Evolutionary conservation across 1,140 invertebrate species (phyloP), one percentile per base, ranked within the genome.

Genomic region (Caenorhabditis brenneri): DNA sequence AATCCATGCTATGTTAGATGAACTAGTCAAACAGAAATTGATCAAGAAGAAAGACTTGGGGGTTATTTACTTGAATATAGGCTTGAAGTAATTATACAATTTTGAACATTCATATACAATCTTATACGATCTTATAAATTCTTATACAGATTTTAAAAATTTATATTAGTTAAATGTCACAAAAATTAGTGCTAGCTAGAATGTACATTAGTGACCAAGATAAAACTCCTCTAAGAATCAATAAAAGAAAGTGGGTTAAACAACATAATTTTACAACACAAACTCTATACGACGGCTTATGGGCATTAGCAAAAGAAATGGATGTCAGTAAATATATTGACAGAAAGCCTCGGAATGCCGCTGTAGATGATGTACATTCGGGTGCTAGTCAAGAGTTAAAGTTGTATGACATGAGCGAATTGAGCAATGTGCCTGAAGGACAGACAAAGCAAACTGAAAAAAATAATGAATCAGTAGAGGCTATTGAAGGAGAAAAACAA

Each of bases 31-130:
- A 85, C 29, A 33, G 24, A 85, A 78, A 53, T 1, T 4, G 22
- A 85, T 85, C 39, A 85, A 85, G 15, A 85, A 85, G 55, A 46
- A 79, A 22, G 84, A 85, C 1, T 39, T 85, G n/a, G 39, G 51
- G 36, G 48, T 39, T 31, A 85, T 85, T 53, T 85, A 85, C 82
- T 82, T 86, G 15, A 85, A 51, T 85, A 85, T 85, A 39, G 83
- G 83, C 51, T 83, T 85, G 24, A 86, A 85, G 48, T 60, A 19
- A 1, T 53, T 86, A 86, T 86, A 24, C 10, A 22, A 7, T 33
- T 83, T 53, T 46, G 2, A 0, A 46, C 22, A 1, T 1, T 49
- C 4, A 12, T 55, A 85, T 84, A 51, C 48, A 4, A 1, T 51
- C 0, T 74, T 86, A 81, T 81, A 33, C 10, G 0, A 84, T 55